Conservation (phyloP, 2,888 invertebrate genomes). For the Cacoxenus indagator region DNA sequence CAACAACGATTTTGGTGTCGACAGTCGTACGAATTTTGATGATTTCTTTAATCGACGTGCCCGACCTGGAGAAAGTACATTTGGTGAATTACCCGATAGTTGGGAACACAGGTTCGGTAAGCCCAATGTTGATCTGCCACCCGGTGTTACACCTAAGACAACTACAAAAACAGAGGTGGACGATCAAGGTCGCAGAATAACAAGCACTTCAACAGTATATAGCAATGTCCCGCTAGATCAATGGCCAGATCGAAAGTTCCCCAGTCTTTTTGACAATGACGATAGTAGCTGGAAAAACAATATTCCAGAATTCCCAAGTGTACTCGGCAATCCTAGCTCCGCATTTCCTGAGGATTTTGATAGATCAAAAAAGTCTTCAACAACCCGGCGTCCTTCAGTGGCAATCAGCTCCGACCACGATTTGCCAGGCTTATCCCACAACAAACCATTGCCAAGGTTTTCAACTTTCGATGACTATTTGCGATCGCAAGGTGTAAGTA, state of each 20-base stretch:
- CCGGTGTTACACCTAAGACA: conserved; percentile 36
- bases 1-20: conserved; percentile 20
- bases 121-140: conserved; percentile 26
- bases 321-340: background rate
- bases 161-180: conserved; percentile 43
- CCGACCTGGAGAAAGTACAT: background rate
- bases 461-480: background rate
- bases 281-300: background rate
- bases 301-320: background rate
- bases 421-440: background rate
- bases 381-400: background rate
- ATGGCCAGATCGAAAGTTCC: conserved; percentile 31
- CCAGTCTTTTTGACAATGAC: background rate
- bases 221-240: conserved; percentile 9
- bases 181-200: conserved; percentile 44
- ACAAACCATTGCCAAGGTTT: background rate
- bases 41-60: background rate
- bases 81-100: conserved; percentile 17
- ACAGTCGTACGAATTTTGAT: background rate
- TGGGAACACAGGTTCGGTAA: conserved; percentile 5
- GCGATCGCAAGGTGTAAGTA: background rate
- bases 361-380: background rate
- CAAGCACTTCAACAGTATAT: conserved; percentile 36
- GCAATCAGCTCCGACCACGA: background rate
- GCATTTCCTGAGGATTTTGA: background rate